phyloP scores from a whole-genome alignment of 2,888 invertebrate genomes.

The Scaptomyza caliginosa region DNA sequence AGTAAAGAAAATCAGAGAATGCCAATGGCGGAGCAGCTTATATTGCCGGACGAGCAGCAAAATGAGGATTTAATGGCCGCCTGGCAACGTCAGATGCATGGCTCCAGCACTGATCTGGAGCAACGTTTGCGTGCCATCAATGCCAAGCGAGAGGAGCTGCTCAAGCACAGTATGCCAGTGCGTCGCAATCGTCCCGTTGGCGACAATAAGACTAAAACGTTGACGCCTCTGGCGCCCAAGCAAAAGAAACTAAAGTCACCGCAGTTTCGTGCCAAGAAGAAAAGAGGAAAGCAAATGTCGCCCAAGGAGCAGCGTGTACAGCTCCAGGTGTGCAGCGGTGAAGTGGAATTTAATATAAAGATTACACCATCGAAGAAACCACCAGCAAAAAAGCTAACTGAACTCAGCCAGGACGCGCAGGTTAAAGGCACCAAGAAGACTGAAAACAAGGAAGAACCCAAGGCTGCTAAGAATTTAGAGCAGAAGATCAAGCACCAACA shows the following conservation, averaged over 20 bases:
- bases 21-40: not conserved
- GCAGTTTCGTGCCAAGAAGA: not conserved
- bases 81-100: conserved; percentile 73
- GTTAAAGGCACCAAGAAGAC: not conserved
- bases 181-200: conserved; percentile 5
- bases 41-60: not conserved
- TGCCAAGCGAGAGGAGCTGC: conserved; percentile 52
- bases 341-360: conserved; percentile 69
- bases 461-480: not conserved
- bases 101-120: conserved; percentile 72
- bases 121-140: conserved; percentile 80
- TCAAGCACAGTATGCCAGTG: conserved; percentile 24
- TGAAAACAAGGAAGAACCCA: not conserved
- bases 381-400: conserved; percentile 8
- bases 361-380: conserved; percentile 68
- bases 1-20: conserved; percentile 55
- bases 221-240: conserved; percentile 15
- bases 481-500: not conserved
- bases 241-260: conserved; percentile 15
- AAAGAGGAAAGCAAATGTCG: conserved; percentile 2
- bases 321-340: not conserved
- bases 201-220: conserved; percentile 15
- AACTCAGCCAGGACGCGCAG: not conserved
- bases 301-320: not conserved
- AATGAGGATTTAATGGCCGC: conserved; percentile 69